These are phyloP conservation scores for Sphecodes monilicornis DNA, from an alignment of 2,888 invertebrate species.

Conservation along the genomic window DNA sequence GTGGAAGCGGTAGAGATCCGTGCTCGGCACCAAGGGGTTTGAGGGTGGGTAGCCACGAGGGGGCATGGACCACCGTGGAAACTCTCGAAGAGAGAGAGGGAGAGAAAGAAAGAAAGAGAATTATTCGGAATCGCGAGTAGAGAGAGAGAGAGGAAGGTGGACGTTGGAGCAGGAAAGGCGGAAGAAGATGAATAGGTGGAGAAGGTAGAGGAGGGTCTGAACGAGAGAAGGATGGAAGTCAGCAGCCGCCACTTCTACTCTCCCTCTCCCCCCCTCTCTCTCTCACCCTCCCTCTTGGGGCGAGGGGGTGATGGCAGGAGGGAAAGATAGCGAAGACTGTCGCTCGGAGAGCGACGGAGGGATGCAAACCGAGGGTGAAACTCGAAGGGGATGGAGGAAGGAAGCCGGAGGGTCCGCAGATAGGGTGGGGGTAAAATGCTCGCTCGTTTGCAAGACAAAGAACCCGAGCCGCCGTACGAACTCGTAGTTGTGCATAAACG, in stretches of 20 bases:
- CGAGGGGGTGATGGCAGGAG: conserved; percentile 19
- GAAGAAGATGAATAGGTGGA: conserved; percentile 11
- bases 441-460: conserved; percentile 82
- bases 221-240: conserved; percentile 51
- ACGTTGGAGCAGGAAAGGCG: neutral
- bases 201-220: conserved; percentile 29
- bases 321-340: conserved; percentile 30
- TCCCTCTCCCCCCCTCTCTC: too few relatives aligned
- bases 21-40: conserved; percentile 37
- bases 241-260: conserved; percentile 32
- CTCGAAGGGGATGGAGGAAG: conserved; percentile 40
- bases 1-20: conserved; percentile 64
- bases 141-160: neutral
- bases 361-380: conserved; percentile 44
- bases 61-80: conserved; percentile 22
- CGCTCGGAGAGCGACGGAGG: conserved; percentile 22
- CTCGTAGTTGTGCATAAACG: conserved; percentile 79
- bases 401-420: conserved; percentile 34
- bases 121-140: neutral
- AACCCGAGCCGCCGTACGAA: conserved; percentile 75
- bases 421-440: conserved; percentile 70
- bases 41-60: conserved; percentile 29
- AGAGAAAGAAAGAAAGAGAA: neutral
- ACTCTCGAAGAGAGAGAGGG: conserved; percentile 17
- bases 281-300: too few relatives aligned